Evolutionary conservation across 2,888 invertebrate species (phyloP), one percentile per base, ranked within the genome.

Genomic region (Tethea ocularis): DNA sequence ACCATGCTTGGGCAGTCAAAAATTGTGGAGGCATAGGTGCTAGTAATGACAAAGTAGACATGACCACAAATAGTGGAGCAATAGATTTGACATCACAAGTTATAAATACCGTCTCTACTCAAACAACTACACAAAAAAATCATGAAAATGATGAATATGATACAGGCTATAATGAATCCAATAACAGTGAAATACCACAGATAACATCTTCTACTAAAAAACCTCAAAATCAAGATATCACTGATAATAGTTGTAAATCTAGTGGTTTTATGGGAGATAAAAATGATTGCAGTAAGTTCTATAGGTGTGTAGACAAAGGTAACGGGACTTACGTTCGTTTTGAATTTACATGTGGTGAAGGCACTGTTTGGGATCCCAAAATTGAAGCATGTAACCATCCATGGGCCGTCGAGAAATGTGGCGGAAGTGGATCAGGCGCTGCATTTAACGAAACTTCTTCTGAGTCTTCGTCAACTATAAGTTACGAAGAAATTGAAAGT

Each of bases 221-320:
- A 26, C 62, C 71, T 46, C 61, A 61, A 15, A 56, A 51, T 29
- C 61, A 62, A 59, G 59, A 57, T 46, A 51, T 11, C 17, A 57
- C 29, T n/a, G 66, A 61, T 29, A 74, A 66, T 57, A 52, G 68
- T 61, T 88, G 88, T 41, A 74, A 61, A 57, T 74, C 75, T 61
- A 95, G 94, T 77, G 96, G 96, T 13, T 96, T 95, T 74, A 93
- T 94, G 74, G 94, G 94, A 76, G 85, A 79, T 63, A 56, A 70
- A 61, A 74, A 87, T 23, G 92, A 96, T 71, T 96, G 96, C 69
- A 93, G 88, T 61, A 96, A 95, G 74, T 96, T 96, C 84, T 95
- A 95, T 69, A 91, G 96, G 65, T 96, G 96, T 74, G 95, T 95
- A 0, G 84, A 87, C 61, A 87, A 89, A 62, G 91, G 91, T 15